phyloP scores from a whole-genome alignment of 2,888 invertebrate genomes.

The Pteria penguin region DNA sequence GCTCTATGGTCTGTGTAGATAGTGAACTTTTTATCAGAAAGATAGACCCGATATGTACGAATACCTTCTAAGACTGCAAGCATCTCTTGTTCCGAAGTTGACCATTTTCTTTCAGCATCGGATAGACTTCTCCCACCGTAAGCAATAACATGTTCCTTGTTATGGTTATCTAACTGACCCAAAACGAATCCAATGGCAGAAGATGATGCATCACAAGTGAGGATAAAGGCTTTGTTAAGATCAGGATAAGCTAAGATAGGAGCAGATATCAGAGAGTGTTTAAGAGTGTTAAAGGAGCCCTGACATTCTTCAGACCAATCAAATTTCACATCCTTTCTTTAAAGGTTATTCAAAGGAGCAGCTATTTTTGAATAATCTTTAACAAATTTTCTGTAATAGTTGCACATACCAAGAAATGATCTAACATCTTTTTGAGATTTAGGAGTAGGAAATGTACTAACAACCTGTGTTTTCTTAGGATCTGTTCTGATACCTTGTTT shows the following conservation, averaged over 20 bases:
- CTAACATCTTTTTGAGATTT: slow-evolving; percentile 43
- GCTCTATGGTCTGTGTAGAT: slow-evolving; percentile 54
- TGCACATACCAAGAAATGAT: too few relatives aligned
- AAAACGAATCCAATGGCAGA: slow-evolving; percentile 49
- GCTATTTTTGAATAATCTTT: slow-evolving; percentile 40
- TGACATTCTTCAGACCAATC: slow-evolving; percentile 36
- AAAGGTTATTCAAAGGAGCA: slow-evolving; percentile 32
- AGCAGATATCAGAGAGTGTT: slow-evolving; percentile 40
- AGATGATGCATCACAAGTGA: slow-evolving; percentile 46
- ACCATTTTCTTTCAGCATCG: slow-evolving; percentile 49
- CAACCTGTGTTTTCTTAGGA: slow-evolving; percentile 38
- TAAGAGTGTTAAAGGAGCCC: slow-evolving; percentile 42
- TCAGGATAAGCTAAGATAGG: slow-evolving; percentile 50
- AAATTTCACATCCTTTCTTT: slow-evolving; percentile 10
- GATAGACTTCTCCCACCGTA: slow-evolving; percentile 80
- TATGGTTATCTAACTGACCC: slow-evolving; percentile 42
- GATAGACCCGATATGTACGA: slow-evolving; percentile 45
- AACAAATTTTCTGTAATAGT: slow-evolving; percentile 48
- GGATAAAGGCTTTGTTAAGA: slow-evolving; percentile 41
- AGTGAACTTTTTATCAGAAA: slow-evolving; percentile 40
- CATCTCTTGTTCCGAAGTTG: slow-evolving; percentile 47
- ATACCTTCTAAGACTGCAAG: slow-evolving; percentile 52
- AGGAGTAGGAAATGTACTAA: slow-evolving; percentile 45
- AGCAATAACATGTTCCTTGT: too few relatives aligned
- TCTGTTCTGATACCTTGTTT: slow-evolving; percentile 45